Evolutionary conservation across 64 coral and sea anemone genomes (phyloP).

Genomic region (Acropora yongei): DNA sequence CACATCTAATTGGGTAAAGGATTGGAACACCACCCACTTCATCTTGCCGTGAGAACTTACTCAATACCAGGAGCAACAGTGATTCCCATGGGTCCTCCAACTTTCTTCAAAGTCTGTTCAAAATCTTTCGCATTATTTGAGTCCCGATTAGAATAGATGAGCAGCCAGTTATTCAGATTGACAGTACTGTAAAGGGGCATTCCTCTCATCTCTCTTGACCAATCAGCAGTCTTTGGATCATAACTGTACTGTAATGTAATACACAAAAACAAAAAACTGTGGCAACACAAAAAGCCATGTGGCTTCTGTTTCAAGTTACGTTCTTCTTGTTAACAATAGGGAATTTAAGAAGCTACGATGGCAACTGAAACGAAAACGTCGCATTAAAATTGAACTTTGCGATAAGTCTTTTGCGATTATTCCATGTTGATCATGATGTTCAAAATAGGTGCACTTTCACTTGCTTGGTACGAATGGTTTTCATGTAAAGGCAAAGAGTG

Average conservation of each 20-base stretch:
- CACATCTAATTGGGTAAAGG: no score
- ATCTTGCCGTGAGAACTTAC: conserved; percentile 46
- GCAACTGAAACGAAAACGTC: no score
- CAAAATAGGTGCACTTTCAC: no score
- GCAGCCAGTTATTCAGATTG: conserved; percentile 63
- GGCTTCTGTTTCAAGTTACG: no score
- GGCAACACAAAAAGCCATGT: no score
- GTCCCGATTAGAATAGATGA: conserved; percentile 52
- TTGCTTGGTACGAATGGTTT: no score
- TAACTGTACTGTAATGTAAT: conserved; percentile 48
- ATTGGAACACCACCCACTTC: neutral
- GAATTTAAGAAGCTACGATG: no score
- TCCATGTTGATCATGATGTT: no score
- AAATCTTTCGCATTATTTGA: conserved; percentile 68
- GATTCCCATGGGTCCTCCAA: conserved; percentile 94
- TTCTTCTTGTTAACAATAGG: no score
- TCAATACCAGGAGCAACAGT: neutral
- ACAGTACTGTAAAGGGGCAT: conserved; percentile 71
- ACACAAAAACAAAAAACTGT: neutral
- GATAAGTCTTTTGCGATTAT: no score
- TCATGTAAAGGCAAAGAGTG: no score
- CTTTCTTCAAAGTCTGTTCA: conserved; percentile 51
- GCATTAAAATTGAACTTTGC: no score
- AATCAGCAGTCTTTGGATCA: conserved; percentile 83
- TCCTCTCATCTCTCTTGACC: conserved; percentile 91